Conservation (phyloP, 1,140 invertebrate species). For the Akabosia matsudoensis region DNA sequence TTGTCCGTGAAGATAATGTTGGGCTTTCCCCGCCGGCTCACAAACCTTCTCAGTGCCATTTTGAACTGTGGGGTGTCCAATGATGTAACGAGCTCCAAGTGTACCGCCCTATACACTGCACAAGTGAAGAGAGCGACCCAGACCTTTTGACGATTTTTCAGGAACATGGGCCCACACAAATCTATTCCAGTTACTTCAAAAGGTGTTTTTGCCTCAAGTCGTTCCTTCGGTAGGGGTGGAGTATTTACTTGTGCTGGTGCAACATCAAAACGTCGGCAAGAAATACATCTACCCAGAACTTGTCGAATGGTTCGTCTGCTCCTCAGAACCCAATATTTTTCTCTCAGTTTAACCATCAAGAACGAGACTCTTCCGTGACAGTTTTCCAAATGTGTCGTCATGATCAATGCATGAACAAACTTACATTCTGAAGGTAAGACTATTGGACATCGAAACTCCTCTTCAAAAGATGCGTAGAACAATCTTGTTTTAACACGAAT, state of each 20-base stretch:
- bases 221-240: conserved; percentile 44
- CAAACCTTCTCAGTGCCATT: conserved; percentile 50
- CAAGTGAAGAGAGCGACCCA: conserved; percentile 52
- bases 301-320: conserved; percentile 42
- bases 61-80: conserved; percentile 51
- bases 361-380: conserved; percentile 30
- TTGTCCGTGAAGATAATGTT: conserved; percentile 50
- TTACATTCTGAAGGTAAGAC: conserved; percentile 46
- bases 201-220: conserved; percentile 40
- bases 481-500: conserved; percentile 14
- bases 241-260: conserved; percentile 44
- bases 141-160: conserved; percentile 46
- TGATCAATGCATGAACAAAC: conserved; percentile 41
- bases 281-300: conserved; percentile 47
- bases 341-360: conserved; percentile 33
- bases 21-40: conserved; percentile 51
- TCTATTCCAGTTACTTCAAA: conserved; percentile 49
- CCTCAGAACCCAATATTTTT: conserved; percentile 48
- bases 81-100: conserved; percentile 49
- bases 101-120: conserved; percentile 23
- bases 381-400: conserved; percentile 42
- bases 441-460: conserved; percentile 37
- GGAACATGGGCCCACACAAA: conserved; percentile 48
- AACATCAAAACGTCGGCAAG: conserved; percentile 45
- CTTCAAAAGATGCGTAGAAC: neutral